Evolutionary conservation across 1,140 invertebrate species (phyloP).

Genomic region (Zaprionus kolodkinae): DNA sequence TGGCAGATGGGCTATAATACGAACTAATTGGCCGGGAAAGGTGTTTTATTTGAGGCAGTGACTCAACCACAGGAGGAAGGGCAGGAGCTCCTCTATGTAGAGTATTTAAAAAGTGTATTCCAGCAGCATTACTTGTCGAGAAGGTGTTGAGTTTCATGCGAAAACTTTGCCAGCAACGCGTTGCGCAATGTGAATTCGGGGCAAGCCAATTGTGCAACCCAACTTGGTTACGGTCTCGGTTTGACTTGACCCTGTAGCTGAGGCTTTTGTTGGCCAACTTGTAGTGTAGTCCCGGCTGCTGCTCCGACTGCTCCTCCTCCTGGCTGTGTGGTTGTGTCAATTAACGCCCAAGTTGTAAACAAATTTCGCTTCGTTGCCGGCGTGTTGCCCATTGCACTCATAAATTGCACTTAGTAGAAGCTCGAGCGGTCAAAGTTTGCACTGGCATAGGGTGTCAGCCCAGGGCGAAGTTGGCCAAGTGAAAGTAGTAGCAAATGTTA

Average conservation of each 20-base stretch:
- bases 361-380: slow-evolving; percentile 66
- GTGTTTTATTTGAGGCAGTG: not conserved
- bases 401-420: slow-evolving; percentile 74
- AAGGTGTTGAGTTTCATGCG: slow-evolving; percentile 79
- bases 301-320: slow-evolving; percentile 7
- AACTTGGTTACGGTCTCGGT: slow-evolving; percentile 38
- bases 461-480: slow-evolving; percentile 42
- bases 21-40: slow-evolving; percentile 31
- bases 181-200: slow-evolving; percentile 50
- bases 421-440: slow-evolving; percentile 44
- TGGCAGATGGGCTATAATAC: slow-evolving; percentile 17
- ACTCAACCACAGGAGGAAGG: slow-evolving; percentile 8
- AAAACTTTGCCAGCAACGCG: slow-evolving; percentile 57
- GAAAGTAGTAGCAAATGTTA: slow-evolving; percentile 71
- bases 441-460: slow-evolving; percentile 4
- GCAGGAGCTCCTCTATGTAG: slow-evolving; percentile 9
- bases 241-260: slow-evolving; percentile 30
- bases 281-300: slow-evolving; percentile 15
- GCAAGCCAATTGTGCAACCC: slow-evolving; percentile 66
- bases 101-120: slow-evolving; percentile 49
- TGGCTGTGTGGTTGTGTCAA: slow-evolving; percentile 70
- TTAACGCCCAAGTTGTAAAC: slow-evolving; percentile 82
- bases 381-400: slow-evolving; percentile 68
- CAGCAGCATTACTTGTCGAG: slow-evolving; percentile 27
- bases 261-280: slow-evolving; percentile 9